These are phyloP conservation scores for Eulemur rufifrons DNA, from an alignment of 2,113 vertebrate genomes.

Conservation along the genomic window DNA sequence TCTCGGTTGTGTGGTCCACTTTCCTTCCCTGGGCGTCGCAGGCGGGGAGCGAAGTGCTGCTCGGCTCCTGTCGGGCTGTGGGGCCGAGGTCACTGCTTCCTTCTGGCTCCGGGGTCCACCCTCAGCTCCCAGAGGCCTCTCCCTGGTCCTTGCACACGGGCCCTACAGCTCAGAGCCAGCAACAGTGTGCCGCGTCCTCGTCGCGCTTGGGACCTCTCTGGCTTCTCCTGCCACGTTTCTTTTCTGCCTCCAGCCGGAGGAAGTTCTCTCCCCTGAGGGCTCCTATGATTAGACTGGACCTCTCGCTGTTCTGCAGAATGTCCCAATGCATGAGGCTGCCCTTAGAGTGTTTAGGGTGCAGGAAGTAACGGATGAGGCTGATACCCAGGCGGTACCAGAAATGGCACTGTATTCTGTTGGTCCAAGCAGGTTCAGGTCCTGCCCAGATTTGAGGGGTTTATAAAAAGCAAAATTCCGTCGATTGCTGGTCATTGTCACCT, in stretches of 20 bases:
- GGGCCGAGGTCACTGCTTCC: background rate
- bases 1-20: no score
- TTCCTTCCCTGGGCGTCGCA: background rate
- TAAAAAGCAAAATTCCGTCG: no score
- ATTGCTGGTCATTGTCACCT: no score
- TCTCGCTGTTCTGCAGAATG: no score
- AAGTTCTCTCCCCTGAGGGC: background rate
- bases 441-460: no score
- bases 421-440: no score
- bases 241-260: background rate
- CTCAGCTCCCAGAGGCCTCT: background rate
- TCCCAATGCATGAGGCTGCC: no score
- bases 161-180: background rate
- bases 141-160: no score
- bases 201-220: background rate
- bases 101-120: background rate
- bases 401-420: no score
- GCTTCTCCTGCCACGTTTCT: background rate
- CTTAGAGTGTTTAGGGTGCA: no score
- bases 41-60: background rate
- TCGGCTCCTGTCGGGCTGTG: background rate
- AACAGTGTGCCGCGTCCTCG: rapidly evolving
- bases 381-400: no score
- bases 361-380: no score
- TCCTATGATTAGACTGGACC: background rate